These are phyloP conservation scores for Caenorhabditis angaria DNA, from an alignment of 2,888 invertebrate species.

Conservation along the genomic window DNA sequence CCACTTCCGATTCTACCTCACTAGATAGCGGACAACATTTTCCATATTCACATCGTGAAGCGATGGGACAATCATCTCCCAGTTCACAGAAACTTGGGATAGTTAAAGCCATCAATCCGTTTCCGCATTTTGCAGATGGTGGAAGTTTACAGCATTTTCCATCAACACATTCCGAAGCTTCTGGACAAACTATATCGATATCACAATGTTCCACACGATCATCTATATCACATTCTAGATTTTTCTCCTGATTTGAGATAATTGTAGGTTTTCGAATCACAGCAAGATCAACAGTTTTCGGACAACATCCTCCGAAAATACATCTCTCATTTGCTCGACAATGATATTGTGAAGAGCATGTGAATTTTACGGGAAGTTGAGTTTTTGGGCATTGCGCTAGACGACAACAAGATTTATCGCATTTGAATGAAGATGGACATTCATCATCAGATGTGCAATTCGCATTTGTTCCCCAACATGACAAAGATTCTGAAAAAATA, in stretches of 20 bases:
- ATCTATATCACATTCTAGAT: conserved; percentile 37
- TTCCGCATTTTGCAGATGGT: conserved; percentile 37
- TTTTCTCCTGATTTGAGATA: conserved; percentile 7
- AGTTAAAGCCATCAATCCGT: conserved; percentile 51
- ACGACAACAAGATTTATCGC: conserved; percentile 53
- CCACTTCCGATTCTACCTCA: neutral
- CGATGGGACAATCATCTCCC: conserved; percentile 58
- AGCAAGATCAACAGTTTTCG: conserved; percentile 22
- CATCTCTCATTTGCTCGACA: conserved; percentile 52
- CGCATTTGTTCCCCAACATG: conserved; percentile 46
- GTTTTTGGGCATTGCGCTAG: conserved; percentile 51
- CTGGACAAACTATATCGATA: conserved; percentile 55
- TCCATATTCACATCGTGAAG: conserved; percentile 55
- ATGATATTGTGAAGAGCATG: conserved; percentile 49
- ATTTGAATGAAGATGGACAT: conserved; percentile 58
- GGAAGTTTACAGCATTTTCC: conserved; percentile 53
- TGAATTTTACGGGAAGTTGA: conserved; percentile 30
- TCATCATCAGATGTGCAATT: conserved; percentile 45
- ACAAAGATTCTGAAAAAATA: conserved; percentile 2
- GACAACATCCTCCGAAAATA: conserved; percentile 58
- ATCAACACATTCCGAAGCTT: conserved; percentile 55
- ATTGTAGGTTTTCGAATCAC: conserved; percentile 1
- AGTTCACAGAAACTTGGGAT: conserved; percentile 47
- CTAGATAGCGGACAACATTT: conserved; percentile 55
- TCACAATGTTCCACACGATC: conserved; percentile 44